phyloP scores from a whole-genome alignment of 2,888 invertebrate species.

The Apamea monoglypha region DNA sequence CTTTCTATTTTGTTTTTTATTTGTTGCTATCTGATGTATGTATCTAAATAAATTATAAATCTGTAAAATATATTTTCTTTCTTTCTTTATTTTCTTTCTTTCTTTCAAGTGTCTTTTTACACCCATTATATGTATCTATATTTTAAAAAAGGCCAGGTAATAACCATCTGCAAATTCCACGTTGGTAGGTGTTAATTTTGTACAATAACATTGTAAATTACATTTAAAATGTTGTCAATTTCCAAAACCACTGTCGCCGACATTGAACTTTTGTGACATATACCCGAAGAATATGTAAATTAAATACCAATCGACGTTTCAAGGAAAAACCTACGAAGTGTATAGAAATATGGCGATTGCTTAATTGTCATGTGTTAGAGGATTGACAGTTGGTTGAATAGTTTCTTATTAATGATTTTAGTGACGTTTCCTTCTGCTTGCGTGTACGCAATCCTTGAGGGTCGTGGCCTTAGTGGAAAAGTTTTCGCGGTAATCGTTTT shows the following conservation, averaged over 20 bases:
- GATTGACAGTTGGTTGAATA: constrained; percentile 52
- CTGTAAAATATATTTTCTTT: no score
- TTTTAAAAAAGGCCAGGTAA: no score
- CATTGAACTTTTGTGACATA: constrained; percentile 71
- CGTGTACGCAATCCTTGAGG: not conserved
- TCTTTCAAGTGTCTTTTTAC: no score
- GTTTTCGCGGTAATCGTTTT: not conserved
- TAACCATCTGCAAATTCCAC: not conserved
- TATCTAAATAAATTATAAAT: no score
- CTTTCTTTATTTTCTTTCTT: no score
- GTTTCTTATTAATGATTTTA: constrained; percentile 23
- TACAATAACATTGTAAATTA: constrained; percentile 2
- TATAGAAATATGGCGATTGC: constrained; percentile 45
- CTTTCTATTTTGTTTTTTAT: no score
- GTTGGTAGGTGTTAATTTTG: not conserved
- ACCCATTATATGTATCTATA: no score
- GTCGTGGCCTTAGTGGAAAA: constrained; percentile 22
- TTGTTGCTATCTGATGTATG: no score
- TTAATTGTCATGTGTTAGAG: constrained; percentile 25
- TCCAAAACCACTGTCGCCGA: constrained; percentile 61
- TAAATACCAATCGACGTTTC: constrained; percentile 57
- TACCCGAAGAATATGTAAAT: constrained; percentile 48
- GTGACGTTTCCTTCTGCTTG: not conserved
- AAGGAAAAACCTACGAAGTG: constrained; percentile 58
- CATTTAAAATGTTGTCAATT: constrained; percentile 53